phyloP scores from a whole-genome alignment of 1,140 invertebrate species.

The Melipona quadrifasciata region DNA sequence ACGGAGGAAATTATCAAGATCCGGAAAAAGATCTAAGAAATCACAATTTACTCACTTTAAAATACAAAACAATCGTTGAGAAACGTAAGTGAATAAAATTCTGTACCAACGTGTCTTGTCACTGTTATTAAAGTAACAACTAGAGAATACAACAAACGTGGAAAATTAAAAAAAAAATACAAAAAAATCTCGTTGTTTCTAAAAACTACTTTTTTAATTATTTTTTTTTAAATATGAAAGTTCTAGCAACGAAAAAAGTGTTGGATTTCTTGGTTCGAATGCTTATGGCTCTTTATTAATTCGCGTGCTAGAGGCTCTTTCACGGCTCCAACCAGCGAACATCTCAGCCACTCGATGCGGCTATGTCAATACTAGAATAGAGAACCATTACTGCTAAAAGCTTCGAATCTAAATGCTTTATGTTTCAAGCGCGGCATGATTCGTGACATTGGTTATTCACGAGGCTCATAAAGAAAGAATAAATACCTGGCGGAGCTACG shows the following conservation, averaged over 20 bases:
- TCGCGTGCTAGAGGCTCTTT: background rate
- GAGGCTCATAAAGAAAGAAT: slow-evolving; percentile 14
- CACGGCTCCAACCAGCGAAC: background rate
- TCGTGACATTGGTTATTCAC: slow-evolving; percentile 43
- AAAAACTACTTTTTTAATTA: too few species aligned
- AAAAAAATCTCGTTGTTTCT: background rate
- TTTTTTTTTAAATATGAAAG: too few species aligned
- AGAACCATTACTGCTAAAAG: slow-evolving; percentile 40
- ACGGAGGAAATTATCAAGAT: too few species aligned
- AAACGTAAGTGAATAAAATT: too few species aligned
- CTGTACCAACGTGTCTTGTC: too few species aligned
- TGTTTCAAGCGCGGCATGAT: slow-evolving; percentile 23
- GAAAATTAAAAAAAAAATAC: background rate
- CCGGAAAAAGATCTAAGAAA: too few species aligned
- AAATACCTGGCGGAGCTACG: background rate
- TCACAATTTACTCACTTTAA: too few species aligned
- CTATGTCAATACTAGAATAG: slow-evolving; percentile 33
- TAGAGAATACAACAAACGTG: background rate
- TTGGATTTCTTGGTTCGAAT: background rate
- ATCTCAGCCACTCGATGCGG: slow-evolving; percentile 11
- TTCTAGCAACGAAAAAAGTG: background rate
- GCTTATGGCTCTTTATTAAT: background rate
- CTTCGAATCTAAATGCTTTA: slow-evolving; percentile 39
- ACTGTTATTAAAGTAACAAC: background rate
- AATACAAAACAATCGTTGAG: too few species aligned